Base-by-base conservation (phyloP, 2,113 vertebrate species). In the Chaetura pelagica region DNA sequence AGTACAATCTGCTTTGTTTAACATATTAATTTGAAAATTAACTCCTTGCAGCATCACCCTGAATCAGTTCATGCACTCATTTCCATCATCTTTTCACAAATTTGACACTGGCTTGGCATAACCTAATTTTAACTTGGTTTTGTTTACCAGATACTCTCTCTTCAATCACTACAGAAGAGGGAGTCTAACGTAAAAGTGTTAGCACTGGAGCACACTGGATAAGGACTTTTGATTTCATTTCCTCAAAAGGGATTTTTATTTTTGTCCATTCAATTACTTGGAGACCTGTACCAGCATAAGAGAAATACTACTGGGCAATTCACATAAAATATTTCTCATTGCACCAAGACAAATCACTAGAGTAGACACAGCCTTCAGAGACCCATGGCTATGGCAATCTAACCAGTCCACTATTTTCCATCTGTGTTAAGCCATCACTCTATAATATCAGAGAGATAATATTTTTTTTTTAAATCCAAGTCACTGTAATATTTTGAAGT, bases 21-120 rank as follows among this genome's bases (percentile, higher is more conserved):
- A 88, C 72, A 81, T 61, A 93, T 42, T 85, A 82, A 89, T 94
- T 92, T 80, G 35, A 90, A 96, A 81, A 86, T 90, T 63, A 94
- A 88, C 69, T 74, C 44, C 73, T 93, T 92, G 40, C 32, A 90
- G 67, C 9, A 88, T 55, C 55, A 48, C 14, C 14, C 35, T 78
- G 27, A 72, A 61, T 52, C 57, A 40, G 21, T 64, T 87, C 59
- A 68, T 46, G 59, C 21, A 46, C 17, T 72, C 27, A 52, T 48
- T 63, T 85, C 48, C 59, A 63, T 42, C 55, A 69, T 17, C 9
- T 42, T 58, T 80, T 85, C 35, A 88, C 32, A 1, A 80, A 86
- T 57, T 48, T 64, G 12, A 78, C 30, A 16, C 24, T 22, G 1
- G 0, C 21, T 55, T 67, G 44, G 51, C 18, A 51, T 61, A 85